phyloP scores from a whole-genome alignment of 2,113 vertebrate species.

The Cathartes aura region DNA sequence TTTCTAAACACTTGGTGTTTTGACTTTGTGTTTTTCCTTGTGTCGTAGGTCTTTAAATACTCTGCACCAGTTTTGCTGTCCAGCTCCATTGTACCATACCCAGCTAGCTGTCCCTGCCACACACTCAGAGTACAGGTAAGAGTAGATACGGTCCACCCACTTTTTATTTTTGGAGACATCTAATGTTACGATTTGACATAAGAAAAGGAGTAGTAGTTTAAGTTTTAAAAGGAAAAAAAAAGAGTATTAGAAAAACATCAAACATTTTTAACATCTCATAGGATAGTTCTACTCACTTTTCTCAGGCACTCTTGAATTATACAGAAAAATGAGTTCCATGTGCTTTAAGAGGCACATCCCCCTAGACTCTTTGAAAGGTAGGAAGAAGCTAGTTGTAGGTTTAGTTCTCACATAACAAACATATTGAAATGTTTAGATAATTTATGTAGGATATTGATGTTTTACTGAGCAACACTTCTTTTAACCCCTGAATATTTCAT shows the following conservation, averaged over 20 bases:
- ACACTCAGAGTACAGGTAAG: slow-evolving; percentile 83
- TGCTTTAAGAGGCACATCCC: neutral
- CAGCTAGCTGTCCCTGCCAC: slow-evolving; percentile 80
- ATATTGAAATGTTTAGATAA: neutral
- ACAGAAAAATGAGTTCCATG: neutral
- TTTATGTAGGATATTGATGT: neutral
- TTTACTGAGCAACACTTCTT: neutral
- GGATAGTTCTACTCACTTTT: neutral
- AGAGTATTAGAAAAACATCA: neutral
- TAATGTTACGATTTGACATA: neutral
- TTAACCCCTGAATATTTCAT: neutral
- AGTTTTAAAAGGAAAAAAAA: neutral
- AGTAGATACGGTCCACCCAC: slow-evolving; percentile 67
- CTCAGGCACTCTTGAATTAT: neutral
- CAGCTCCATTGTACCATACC: slow-evolving; percentile 75
- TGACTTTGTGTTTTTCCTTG: slow-evolving; percentile 82
- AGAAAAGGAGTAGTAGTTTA: neutral
- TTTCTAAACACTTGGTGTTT: slow-evolving; percentile 54
- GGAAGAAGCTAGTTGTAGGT: neutral
- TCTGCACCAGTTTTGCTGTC: slow-evolving; percentile 80
- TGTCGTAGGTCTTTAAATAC: slow-evolving; percentile 80
- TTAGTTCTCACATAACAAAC: neutral
- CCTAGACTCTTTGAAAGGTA: neutral
- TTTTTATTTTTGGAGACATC: neutral
- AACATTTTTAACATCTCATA: neutral